phyloP scores from a whole-genome alignment of 2,888 invertebrate species.

The Papilio protenor region DNA sequence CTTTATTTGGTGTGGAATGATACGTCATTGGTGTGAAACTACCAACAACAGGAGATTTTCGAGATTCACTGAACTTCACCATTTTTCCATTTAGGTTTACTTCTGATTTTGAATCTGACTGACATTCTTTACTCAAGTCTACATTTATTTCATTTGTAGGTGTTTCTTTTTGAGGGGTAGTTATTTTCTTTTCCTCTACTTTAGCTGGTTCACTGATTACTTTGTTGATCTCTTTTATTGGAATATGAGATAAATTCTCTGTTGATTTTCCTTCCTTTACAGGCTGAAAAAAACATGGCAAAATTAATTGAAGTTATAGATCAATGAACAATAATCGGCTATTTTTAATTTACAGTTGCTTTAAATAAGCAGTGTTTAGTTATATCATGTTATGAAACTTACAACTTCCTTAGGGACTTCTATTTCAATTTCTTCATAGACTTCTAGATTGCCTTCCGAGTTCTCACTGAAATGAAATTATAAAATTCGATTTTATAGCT shows the following conservation, averaged over 20 bases:
- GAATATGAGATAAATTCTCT: constrained; percentile 64
- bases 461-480: constrained; percentile 70
- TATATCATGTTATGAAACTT: constrained; percentile 47
- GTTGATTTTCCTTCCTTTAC: constrained; percentile 60
- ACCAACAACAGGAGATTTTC: constrained; percentile 75
- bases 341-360: not conserved
- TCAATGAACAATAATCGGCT: too few species aligned
- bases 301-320: constrained; percentile 16
- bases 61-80: constrained; percentile 73
- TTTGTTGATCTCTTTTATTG: constrained; percentile 67
- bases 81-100: constrained; percentile 71
- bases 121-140: constrained; percentile 57
- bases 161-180: constrained; percentile 56
- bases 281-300: constrained; percentile 64
- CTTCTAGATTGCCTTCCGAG: constrained; percentile 79
- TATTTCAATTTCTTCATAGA: constrained; percentile 81
- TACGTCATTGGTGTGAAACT: constrained; percentile 75
- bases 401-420: constrained; percentile 77
- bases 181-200: constrained; percentile 59
- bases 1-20: constrained; percentile 80
- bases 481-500: not conserved
- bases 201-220: constrained; percentile 63
- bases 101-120: constrained; percentile 64
- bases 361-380: not conserved
- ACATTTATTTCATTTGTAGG: constrained; percentile 53